These are phyloP conservation scores for Polymixis flavicincta DNA, from an alignment of 2,888 invertebrate species.

Conservation along the genomic window DNA sequence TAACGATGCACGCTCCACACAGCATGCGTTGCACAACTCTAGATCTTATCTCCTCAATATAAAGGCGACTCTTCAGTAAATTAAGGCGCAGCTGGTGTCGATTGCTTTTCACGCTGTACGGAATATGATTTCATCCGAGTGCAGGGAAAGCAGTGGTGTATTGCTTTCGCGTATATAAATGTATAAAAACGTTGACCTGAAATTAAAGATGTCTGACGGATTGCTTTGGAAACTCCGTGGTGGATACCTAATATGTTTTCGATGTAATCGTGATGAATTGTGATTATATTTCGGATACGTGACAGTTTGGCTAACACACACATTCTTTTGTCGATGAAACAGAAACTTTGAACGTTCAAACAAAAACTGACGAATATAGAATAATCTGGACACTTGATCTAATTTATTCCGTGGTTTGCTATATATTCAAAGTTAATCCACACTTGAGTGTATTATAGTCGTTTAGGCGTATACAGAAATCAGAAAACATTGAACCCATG, in stretches of 20 bases:
- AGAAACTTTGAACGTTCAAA: slow-evolving; percentile 21
- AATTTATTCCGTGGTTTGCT: slow-evolving; percentile 35
- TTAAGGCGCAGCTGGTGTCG: slow-evolving; percentile 66
- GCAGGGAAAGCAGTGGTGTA: slow-evolving; percentile 79
- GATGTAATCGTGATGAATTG: slow-evolving; percentile 26
- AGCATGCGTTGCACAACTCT: slow-evolving; percentile 58
- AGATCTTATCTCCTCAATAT: slow-evolving; percentile 61
- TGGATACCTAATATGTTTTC: slow-evolving; percentile 20
- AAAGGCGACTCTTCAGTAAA: slow-evolving; percentile 59
- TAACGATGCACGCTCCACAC: slow-evolving; percentile 63
- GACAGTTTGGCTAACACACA: slow-evolving; percentile 21
- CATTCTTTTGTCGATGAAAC: slow-evolving; percentile 22
- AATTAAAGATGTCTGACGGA: slow-evolving; percentile 53
- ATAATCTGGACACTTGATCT: slow-evolving; percentile 37
- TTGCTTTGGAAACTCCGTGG: slow-evolving; percentile 31
- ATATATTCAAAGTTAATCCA: slow-evolving; percentile 39
- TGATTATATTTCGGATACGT: slow-evolving; percentile 36
- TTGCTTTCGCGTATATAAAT: slow-evolving; percentile 71
- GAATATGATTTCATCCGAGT: slow-evolving; percentile 82
- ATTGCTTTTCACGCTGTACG: slow-evolving; percentile 79
- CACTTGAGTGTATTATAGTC: slow-evolving; percentile 24
- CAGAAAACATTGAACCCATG: slow-evolving; percentile 68
- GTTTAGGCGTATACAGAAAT: slow-evolving; percentile 63
- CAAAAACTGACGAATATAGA: slow-evolving; percentile 17
- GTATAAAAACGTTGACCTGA: slow-evolving; percentile 55